These are phyloP conservation scores for Vulpes ferrilata DNA, from an alignment of 2,113 vertebrate genomes.

Conservation along the genomic window DNA sequence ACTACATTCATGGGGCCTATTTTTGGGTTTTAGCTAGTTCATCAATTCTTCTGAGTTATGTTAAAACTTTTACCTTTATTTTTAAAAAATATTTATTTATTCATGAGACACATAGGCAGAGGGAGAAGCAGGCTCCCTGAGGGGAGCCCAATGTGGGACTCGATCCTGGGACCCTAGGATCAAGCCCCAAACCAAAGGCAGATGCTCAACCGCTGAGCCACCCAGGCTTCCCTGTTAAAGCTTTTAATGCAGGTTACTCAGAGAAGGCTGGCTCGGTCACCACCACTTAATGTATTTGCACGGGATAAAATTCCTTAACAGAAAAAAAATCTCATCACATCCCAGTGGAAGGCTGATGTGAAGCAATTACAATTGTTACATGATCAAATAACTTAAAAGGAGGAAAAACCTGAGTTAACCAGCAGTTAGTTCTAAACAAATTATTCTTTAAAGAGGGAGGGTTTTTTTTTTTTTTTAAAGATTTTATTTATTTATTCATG, in stretches of 20 bases:
- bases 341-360: background rate
- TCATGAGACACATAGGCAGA: too few species aligned
- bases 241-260: background rate
- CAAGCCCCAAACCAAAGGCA: too few species aligned
- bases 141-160: too few species aligned
- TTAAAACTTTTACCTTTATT: background rate
- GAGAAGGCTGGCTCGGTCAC: background rate
- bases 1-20: background rate
- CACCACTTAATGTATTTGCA: background rate
- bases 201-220: too few species aligned
- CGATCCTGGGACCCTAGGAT: too few species aligned
- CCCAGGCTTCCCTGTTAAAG: background rate
- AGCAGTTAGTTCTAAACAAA: background rate
- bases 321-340: background rate
- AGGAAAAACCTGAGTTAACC: background rate
- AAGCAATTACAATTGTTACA: background rate
- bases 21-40: background rate
- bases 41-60: background rate
- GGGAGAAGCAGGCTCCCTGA: too few species aligned
- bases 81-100: too few species aligned
- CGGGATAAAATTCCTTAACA: background rate
- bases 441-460: background rate
- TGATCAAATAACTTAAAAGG: constrained; percentile 14
- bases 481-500: too few species aligned
- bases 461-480: too few species aligned